Evolutionary conservation across 2,888 invertebrate species (phyloP), one percentile per base, ranked within the genome.

Genomic region (Eretmocerus hayati): DNA sequence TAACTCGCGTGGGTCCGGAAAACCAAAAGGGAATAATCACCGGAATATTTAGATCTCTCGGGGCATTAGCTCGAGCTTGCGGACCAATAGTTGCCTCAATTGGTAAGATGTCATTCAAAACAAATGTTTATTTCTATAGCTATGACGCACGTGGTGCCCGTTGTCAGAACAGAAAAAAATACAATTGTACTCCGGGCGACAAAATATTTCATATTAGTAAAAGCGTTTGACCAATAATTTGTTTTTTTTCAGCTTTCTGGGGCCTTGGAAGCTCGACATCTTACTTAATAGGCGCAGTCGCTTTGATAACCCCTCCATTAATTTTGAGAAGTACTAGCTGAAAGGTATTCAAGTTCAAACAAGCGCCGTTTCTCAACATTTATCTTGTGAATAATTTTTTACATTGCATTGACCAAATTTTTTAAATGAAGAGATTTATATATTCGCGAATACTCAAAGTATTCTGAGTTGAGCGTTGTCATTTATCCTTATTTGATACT

Each of bases 41-140:
- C 66, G 99, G 99, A 11, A 88, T 91, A 56, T 90, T 96, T 65
- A 80, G 97, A 52, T 95, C 96, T 2, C 76, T 97, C 31, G 97
- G 97, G 15, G 91, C 96, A 2, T 74, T 99, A 36, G 95, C 96
- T 1, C 77, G 97, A 58, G 93, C 94, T 19, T 71, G 90, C 26
- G 97, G 97, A 1, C 97, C 97, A 1, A 76, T 95, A 45, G 70
- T 91, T 13, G 89, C 93, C 20, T 90, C 92, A 44, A 77, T 89
- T 57, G 79, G 91, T 90, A 72, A 69, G 38, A 31, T 6, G 8
- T 26, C 11, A 6, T 26, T 6, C 11, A 26, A 11, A 9, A 23
- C 31, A 13, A 16, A n/a, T 26, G 26, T 26, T 26, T 26, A 26
- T n/a, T n/a, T n/a, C n/a, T n/a, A n/a, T n/a, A n/a, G n/a, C n/a